Evolutionary conservation across 2,113 vertebrate genomes (phyloP), one percentile per base, ranked within the genome.

Genomic region (Nibea coibor): DNA sequence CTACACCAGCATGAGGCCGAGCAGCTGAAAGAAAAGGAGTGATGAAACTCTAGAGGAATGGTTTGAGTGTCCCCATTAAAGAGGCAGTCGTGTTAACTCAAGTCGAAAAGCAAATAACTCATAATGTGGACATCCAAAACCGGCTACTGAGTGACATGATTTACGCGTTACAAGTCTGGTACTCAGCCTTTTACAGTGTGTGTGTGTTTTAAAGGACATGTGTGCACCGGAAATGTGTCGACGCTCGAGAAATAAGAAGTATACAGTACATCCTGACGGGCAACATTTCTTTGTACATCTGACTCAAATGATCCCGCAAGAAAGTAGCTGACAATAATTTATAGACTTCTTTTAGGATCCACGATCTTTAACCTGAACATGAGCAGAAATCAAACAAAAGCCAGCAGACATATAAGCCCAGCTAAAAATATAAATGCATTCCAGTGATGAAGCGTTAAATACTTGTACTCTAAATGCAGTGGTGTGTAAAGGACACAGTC

Each of bases 361-460:
- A 8, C 31, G 31, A 35, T 35, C 80, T 75, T 26, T 65, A 68
- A 81, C 73, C 70, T 85, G 70, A 87, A 82, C 80, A 85, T 65
- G 68, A 83, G 73, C 63, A 56, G 64, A 78, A 88, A 84, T 84
- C 76, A 77, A 86, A 84, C 85, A 87, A 80, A 86, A 89, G 56
- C 31, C 71, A 39, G 26, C 71, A 45, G 72, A 84, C 57, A 72
- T 69, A 35, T 50, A 72, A 75, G 63, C 42, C 31, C 24, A 65
- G 54, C 79, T 88, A 84, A 85, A 88, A 89, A 91, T 91, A 92
- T 64, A 58, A 73, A 54, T 50, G 31, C 75, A 74, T 86, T 87
- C 80, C 78, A 56, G 64, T 10, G 76, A 79, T 80, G 65, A 84
- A 76, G 69, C 47, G 87, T 75, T 79, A 87, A 90, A 86, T 86